These are phyloP conservation scores for Abrostola triplasia DNA, from an alignment of 2,888 invertebrate genomes.

Conservation along the genomic window DNA sequence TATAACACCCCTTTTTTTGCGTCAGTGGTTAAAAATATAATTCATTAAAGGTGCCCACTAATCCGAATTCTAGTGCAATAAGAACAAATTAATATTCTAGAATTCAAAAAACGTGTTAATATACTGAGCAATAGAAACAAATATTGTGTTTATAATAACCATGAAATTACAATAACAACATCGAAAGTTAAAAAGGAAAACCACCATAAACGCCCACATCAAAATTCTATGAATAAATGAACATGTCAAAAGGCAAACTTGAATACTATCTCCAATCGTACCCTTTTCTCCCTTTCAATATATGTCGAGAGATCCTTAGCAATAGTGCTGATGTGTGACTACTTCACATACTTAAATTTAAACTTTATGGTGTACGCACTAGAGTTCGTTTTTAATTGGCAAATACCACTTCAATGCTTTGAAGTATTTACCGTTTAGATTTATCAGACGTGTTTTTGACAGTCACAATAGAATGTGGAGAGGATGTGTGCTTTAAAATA, in stretches of 20 bases:
- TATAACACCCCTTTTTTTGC: too few species aligned
- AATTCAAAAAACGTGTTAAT: too few species aligned
- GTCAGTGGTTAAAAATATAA: too few species aligned
- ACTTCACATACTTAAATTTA: neutral
- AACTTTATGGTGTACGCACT: neutral
- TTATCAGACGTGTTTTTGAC: conserved; percentile 54
- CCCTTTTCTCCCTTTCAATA: conserved; percentile 60
- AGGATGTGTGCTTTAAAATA: conserved; percentile 30
- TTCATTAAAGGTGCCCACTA: too few species aligned
- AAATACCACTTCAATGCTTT: conserved; percentile 12
- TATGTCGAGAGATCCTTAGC: conserved; percentile 60
- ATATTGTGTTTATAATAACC: conserved; percentile 4
- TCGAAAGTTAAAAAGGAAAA: conserved; percentile 42
- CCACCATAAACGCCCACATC: conserved; percentile 61
- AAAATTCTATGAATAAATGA: conserved; percentile 81
- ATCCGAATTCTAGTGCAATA: too few species aligned
- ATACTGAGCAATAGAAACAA: neutral
- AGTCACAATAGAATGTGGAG: conserved; percentile 27
- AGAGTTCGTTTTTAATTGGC: conserved; percentile 13
- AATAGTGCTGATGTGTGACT: conserved; percentile 53
- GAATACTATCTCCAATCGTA: conserved; percentile 76
- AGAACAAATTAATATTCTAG: too few species aligned
- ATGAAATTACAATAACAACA: conserved; percentile 12
- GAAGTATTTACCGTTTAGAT: conserved; percentile 55
- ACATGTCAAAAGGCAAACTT: conserved; percentile 71